Percentiles rank a stretch among this genome's conserved stretches.
Conservation (phyloP, 2,113 vertebrate genomes). For the Kryptolebias marmoratus region DNA sequence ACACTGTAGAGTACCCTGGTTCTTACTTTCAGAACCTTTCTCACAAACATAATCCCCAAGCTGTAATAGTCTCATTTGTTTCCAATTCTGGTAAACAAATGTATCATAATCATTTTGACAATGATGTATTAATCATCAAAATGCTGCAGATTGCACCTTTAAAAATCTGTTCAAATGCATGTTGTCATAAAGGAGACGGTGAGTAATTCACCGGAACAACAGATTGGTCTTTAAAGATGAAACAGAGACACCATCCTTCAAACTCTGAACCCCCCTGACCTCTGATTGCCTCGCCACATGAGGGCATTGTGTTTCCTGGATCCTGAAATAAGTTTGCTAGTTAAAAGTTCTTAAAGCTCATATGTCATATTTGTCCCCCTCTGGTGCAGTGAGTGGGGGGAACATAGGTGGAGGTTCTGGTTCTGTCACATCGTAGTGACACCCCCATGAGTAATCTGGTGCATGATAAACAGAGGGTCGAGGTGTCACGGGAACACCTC, state of each 20-base stretch:
- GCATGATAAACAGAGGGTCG: constrained; percentile 79
- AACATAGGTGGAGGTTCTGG: constrained; percentile 61
- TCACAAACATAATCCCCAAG: constrained; percentile 21
- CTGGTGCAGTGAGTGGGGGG: constrained; percentile 35
- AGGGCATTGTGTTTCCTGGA: constrained; percentile 23
- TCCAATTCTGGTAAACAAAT: constrained; percentile 65
- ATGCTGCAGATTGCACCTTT: constrained; percentile 55
- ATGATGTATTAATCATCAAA: constrained; percentile 63
- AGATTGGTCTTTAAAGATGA: constrained; percentile 32
- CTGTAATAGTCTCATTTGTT: constrained; percentile 63
- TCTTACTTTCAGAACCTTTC: constrained; percentile 34
- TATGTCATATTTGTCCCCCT: constrained; percentile 57
- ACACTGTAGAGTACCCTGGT: constrained; percentile 3
- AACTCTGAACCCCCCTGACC: background rate
- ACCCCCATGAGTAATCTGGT: constrained; percentile 70
- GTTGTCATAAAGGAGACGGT: constrained; percentile 53
- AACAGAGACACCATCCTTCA: constrained; percentile 27
- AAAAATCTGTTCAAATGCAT: constrained; percentile 40
- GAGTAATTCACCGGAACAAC: constrained; percentile 58
- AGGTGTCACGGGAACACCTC: constrained; percentile 75
- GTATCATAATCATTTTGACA: constrained; percentile 72
- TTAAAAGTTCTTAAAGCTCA: constrained; percentile 54
- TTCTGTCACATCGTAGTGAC: constrained; percentile 55
- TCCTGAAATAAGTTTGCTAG: constrained; percentile 58
- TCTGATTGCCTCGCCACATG: constrained; percentile 4